Evolutionary conservation across 2,797 vertebrate genomes (phyloP).

Genomic region (Bradypodion ventrale): DNA sequence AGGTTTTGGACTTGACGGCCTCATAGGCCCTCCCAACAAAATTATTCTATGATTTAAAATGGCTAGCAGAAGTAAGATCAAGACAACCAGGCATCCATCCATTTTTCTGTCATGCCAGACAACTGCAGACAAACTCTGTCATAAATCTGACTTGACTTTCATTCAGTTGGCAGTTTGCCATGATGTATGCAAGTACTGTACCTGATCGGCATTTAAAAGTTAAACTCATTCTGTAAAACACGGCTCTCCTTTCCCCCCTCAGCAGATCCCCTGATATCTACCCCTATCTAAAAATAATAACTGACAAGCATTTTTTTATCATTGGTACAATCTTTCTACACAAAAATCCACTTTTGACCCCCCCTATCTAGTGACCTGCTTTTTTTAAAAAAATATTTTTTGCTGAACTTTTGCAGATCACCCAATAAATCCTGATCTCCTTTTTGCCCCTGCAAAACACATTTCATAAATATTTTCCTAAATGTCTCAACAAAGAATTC

Average conservation of each 20-base stretch:
- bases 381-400: neutral
- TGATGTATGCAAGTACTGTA: neutral
- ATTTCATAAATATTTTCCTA: neutral
- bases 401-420: neutral
- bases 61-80: too few species aligned
- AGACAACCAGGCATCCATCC: too few species aligned
- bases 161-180: neutral
- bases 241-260: too few species aligned
- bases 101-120: neutral
- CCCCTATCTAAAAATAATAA: neutral
- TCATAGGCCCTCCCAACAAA: too few species aligned
- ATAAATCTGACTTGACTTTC: neutral
- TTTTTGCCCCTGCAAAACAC: neutral
- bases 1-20: too few species aligned
- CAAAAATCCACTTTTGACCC: neutral
- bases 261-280: too few species aligned
- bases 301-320: neutral
- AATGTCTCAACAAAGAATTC: neutral
- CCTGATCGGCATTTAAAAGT: neutral
- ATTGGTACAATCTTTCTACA: neutral
- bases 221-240: too few species aligned
- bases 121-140: neutral
- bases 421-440: neutral
- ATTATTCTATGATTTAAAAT: too few species aligned
- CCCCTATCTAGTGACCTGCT: neutral